Evolutionary conservation across 1,140 invertebrate genomes (phyloP), one percentile per base, ranked within the genome.

Genomic region (Micrasema minimum): DNA sequence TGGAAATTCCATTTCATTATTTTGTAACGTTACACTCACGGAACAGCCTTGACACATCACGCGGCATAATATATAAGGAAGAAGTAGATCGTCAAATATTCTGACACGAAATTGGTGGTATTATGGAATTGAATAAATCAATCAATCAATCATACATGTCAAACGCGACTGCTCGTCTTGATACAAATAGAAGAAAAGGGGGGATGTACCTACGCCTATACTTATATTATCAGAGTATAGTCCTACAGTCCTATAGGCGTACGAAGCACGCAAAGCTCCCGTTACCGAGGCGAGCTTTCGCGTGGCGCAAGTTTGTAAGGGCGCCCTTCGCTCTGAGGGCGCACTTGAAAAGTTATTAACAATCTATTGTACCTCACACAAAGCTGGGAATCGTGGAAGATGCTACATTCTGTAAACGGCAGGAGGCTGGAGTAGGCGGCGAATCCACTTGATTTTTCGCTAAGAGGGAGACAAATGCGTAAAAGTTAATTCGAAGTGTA

Each of bases 341-440:
- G 16, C 59, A 74, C 72, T 74, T 67, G 72, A 74, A 74, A 74
- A 74, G 72, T 74, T 74, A 74, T 74, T 74, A 74, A 68, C 72
- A 74, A 74, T 74, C 72, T 65, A 74, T 74, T 74, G 72, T 74
- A 62, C 57, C 50, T 55, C 16, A 62, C 66, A 74, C 72, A 74
- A 74, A 74, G 71, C 71, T 20, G 20, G 45, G 50, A 62, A 68
- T 59, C 72, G 72, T 43, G 38, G 62, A 67, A 74, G 72, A 74
- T 70, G 72, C 62, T 73, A 67, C 72, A 53, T 68, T 71, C 53
- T 67, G 65, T 61, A 31, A 31, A 66, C 20, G n/a, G 9, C 37
- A 20, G 57, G 53, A 14, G 16, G 38, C 12, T 14, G 11, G 45
- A 20, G 16, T 0, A 7, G 45, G 46, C 10, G 46, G 46, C 7